Evolutionary conservation across 2,113 vertebrate genomes (phyloP), one percentile per base, ranked within the genome.

Genomic region (Plecturocebus donacophilus): DNA sequence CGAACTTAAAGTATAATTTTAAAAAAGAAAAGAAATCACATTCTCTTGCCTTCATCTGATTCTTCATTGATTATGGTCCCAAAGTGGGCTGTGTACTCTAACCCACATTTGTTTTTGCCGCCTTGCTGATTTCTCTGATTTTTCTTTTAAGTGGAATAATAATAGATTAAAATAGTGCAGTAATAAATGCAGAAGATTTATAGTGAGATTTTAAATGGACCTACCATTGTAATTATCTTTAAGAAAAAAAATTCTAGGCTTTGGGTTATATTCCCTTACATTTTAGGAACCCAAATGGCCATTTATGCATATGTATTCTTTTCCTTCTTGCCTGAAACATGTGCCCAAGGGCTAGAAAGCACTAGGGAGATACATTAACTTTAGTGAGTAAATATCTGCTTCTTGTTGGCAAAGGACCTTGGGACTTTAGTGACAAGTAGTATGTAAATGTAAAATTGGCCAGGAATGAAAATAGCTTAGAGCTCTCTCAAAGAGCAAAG

Each of bases 401-500:
- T 92, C 83, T 87, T n/a, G 47, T 80, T 40, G 32, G 35, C 38
- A n/a, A 73, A 94, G 79, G 23, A 86, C 94, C 81, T 90, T 19
- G 23, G 20, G 91, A 27, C 52, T 82, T 82, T 25, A 42, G 54
- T 45, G 90, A 68, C 45, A 75, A 49, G 32, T n/a, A 35, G 76
- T 64, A 76, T 42, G 56, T 75, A 96, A 96, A 95, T 52, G 35
- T 49, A 80, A 85, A 86, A 80, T 80, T 77, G 58, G 30, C 25
- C 64, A 80, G 68, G 54, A 91, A 94, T 97, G 56, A 93, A 95
- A 97, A 95, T 61, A 80, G 83, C 80, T 92, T 32, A 49, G 47
- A 68, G 90, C 86, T 58, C 12, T 91, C 76, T 85, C 73, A 84
- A 54, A 91, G 82, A 96, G 75, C 94, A 97, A 96, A 96, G 70